A percentile compares a stretch with the other conserved stretches of the same genome.
Conservation (phyloP, 2,888 invertebrate genomes). For the Aricia artaxerxes region DNA sequence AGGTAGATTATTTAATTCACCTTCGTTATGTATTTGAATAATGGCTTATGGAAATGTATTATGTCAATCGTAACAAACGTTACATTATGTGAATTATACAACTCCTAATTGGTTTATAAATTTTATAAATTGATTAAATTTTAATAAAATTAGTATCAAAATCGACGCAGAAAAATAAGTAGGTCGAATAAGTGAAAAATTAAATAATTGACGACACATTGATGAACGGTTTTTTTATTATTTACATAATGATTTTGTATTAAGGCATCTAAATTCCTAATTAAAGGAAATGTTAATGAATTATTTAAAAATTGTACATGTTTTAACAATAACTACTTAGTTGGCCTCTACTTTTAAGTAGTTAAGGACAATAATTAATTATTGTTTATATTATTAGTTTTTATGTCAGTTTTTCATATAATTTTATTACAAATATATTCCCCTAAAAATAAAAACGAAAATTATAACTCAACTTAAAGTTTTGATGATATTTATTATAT, state of each 20-base stretch:
- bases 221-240: background rate
- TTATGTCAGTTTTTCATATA: too few species aligned
- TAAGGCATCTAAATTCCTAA: background rate
- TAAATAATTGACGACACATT: background rate
- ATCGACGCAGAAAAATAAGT: background rate
- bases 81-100: background rate
- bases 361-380: too few species aligned
- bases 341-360: too few species aligned
- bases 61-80: background rate
- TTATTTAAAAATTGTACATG: too few species aligned
- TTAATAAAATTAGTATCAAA: background rate
- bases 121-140: background rate
- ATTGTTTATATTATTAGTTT: too few species aligned
- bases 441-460: too few species aligned
- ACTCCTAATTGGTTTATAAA: background rate
- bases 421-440: too few species aligned
- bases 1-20: background rate
- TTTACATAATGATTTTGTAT: background rate
- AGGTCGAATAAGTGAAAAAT: background rate
- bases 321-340: too few species aligned
- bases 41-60: slow-evolving; percentile 1
- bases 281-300: too few species aligned
- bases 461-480: too few species aligned
- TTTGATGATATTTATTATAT: too few species aligned
- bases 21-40: background rate